Evolutionary conservation across 2,113 vertebrate genomes (phyloP).

Genomic region (Carollia perspicillata): DNA sequence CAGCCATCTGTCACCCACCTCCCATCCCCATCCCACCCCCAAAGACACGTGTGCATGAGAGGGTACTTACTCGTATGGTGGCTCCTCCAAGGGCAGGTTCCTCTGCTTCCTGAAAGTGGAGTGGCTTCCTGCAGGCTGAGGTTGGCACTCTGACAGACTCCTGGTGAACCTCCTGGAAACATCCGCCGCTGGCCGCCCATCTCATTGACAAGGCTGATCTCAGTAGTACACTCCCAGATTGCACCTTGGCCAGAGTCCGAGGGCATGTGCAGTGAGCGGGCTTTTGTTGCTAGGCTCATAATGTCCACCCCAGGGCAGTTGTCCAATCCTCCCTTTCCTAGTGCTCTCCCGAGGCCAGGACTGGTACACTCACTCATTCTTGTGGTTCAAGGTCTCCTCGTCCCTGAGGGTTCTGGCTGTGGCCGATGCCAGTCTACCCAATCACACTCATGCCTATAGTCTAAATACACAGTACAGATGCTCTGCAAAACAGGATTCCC

Average conservation of each 20-base stretch:
- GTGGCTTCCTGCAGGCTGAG: background rate
- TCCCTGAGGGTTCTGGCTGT: background rate
- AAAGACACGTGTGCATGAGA: accelerated
- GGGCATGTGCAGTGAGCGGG: background rate
- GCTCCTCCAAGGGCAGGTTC: background rate
- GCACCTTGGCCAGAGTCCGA: background rate
- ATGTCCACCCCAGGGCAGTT: background rate
- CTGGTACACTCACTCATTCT: background rate
- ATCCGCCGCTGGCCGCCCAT: background rate
- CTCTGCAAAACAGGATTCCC: background rate
- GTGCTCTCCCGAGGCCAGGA: background rate
- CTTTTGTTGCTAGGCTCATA: background rate
- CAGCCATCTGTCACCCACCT: background rate
- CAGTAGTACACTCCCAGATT: background rate
- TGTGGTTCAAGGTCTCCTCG: background rate
- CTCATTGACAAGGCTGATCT: background rate
- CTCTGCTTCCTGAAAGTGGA: background rate
- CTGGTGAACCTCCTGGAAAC: background rate
- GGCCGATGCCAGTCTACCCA: background rate
- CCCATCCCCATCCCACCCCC: background rate
- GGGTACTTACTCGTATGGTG: background rate
- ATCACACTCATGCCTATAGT: background rate
- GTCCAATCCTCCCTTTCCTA: background rate
- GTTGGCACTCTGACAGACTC: background rate
- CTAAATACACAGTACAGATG: background rate